Base-by-base conservation (phyloP, 2,888 invertebrate species). In the Uloborus plumipes region DNA sequence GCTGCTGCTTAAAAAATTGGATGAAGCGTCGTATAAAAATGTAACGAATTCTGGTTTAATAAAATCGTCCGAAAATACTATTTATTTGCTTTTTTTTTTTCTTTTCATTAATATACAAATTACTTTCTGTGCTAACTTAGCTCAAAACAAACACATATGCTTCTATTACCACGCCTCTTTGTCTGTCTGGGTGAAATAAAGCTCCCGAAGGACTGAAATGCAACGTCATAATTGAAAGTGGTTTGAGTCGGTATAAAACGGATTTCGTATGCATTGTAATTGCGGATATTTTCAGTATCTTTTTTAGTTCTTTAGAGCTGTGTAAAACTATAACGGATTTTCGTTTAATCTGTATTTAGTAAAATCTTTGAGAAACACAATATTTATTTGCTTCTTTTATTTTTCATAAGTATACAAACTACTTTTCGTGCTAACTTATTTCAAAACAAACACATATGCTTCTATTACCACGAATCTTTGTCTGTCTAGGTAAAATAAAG, bases 41-140 rank as follows among this genome's bases (percentile, higher is more conserved):
- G 59, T 61, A 61, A 67, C 39, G 72, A 65, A 66, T 78, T 72
- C 65, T 59, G 64, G 77, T 69, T 81, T 81, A 74, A 81, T 74
- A 74, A 74, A 81, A 81, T 64, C 73, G 55, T 74, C 70, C 61
- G 51, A 53, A 59, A 53, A 66, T 64, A 59, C 59, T 79, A 73
- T 80, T 80, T 74, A 65, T 64, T 64, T 55, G 11, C 70, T 75
- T 75, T 64, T 64, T 47, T 31, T 31, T 75, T 64, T 64, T 47
- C 15, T 31, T 62, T 81, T 81, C 80, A 75, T 81, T 81, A 81
- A 81, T 81, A 81, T 81, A 81, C 80, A 81, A 81, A 81, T 81
- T 81, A 74, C 64, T 81, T 74, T 79, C 75, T 74, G 26, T 64
- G 74, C 22, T 53, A 53, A 59, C 51, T 55, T 39, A 62, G 64